phyloP scores from a whole-genome alignment of 64 coral and sea anemone genomes.

The Catalaphyllia jardinei region DNA sequence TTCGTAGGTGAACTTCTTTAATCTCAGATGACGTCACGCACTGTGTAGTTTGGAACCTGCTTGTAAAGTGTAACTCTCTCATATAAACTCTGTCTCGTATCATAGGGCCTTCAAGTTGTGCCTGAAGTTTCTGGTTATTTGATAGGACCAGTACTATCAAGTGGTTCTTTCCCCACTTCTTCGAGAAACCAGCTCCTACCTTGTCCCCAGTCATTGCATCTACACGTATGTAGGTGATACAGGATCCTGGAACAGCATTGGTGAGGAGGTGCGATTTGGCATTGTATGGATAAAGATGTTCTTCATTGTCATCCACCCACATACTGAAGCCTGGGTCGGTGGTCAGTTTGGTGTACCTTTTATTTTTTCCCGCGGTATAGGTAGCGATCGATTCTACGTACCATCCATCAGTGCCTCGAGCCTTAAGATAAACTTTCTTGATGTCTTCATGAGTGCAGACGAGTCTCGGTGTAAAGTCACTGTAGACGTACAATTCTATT shows the following conservation, averaged over 20 bases:
- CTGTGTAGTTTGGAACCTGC: constrained; percentile 15
- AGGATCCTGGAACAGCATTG: constrained; percentile 22
- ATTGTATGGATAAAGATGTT: constrained; percentile 6
- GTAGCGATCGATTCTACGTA: constrained; percentile 24
- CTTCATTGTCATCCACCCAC: background rate
- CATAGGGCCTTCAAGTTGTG: constrained; percentile 32
- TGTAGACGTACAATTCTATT: constrained; percentile 1
- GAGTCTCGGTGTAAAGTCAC: background rate
- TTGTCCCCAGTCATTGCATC: background rate
- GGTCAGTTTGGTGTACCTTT: constrained; percentile 12
- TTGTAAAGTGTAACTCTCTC: constrained; percentile 21
- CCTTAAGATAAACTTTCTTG: constrained; percentile 27
- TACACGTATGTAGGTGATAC: constrained; percentile 27
- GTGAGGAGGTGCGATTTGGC: constrained; percentile 29
- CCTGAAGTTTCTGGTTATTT: constrained; percentile 18
- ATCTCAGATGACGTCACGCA: constrained; percentile 6
- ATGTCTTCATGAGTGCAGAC: constrained; percentile 9
- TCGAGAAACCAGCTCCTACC: background rate
- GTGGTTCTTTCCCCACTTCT: background rate
- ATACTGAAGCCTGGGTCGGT: constrained; percentile 39
- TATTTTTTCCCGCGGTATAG: constrained; percentile 6
- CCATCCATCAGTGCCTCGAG: constrained; percentile 18
- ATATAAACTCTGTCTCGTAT: background rate
- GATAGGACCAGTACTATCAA: constrained; percentile 14
- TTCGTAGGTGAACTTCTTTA: constrained; percentile 14